A percentile compares a stretch with the other conserved stretches of the same genome.
phyloP scores from a whole-genome alignment of 2,888 invertebrate species.

The Conchocele bisecta region DNA sequence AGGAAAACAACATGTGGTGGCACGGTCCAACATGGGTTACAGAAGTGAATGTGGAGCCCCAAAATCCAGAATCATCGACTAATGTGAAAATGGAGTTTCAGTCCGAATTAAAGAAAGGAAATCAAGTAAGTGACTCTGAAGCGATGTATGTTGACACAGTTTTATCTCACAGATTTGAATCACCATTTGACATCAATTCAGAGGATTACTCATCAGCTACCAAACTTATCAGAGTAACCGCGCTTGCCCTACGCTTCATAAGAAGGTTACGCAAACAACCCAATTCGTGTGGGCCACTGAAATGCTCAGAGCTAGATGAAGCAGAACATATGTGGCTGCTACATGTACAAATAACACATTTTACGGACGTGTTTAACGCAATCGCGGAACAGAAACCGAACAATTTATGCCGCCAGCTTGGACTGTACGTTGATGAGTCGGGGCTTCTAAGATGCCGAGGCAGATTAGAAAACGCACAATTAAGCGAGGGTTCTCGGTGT shows the following conservation, averaged over 20 bases:
- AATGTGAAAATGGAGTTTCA: too few relatives aligned
- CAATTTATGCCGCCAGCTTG: neutral
- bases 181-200: neutral
- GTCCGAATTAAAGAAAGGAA: too few relatives aligned
- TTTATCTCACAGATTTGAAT: too few relatives aligned
- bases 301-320: neutral
- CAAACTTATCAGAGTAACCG: neutral
- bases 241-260: neutral
- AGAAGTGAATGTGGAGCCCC: too few relatives aligned
- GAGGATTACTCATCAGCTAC: neutral
- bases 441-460: slow-evolving; percentile 3
- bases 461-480: neutral
- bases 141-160: too few relatives aligned
- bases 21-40: too few relatives aligned
- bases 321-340: slow-evolving; percentile 1
- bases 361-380: neutral
- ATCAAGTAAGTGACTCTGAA: too few relatives aligned
- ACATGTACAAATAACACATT: neutral
- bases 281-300: neutral
- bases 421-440: slow-evolving; percentile 1
- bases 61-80: too few relatives aligned
- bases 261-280: neutral
- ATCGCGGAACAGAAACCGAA: neutral
- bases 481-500: neutral
- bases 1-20: too few relatives aligned